Evolutionary conservation across 2,797 vertebrate species (phyloP).

Genomic region (Fistularia commersonii): DNA sequence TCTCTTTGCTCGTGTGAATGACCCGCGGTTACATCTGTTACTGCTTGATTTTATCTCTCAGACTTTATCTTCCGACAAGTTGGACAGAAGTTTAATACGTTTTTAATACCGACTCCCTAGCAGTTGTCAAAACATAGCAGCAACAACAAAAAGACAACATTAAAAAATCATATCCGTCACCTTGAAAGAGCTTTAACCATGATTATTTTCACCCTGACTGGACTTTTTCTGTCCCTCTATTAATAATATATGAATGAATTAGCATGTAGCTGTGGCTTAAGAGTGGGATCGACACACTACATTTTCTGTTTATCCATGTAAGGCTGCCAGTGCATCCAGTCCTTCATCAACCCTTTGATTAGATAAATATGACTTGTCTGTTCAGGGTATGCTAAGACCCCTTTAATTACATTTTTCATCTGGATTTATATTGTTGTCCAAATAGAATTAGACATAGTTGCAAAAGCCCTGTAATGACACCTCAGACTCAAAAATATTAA

Average conservation of each 20-base stretch:
- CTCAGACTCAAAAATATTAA: too few species aligned
- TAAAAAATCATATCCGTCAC: slow-evolving; percentile 57
- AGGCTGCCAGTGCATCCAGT: too few species aligned
- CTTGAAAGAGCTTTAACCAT: slow-evolving; percentile 14
- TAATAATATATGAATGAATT: slow-evolving; percentile 34
- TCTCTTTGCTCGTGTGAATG: background rate
- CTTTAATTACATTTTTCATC: too few species aligned
- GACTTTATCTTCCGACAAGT: background rate
- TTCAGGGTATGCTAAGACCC: too few species aligned
- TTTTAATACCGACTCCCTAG: background rate
- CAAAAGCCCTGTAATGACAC: too few species aligned
- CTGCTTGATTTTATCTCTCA: background rate
- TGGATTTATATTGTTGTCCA: too few species aligned
- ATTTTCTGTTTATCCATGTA: too few species aligned
- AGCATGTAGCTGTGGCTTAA: slow-evolving; percentile 18
- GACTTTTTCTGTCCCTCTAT: slow-evolving; percentile 26
- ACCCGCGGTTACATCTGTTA: background rate
- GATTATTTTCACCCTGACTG: slow-evolving; percentile 23
- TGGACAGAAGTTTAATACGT: too few species aligned
- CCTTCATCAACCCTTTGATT: too few species aligned
- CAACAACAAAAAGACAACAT: slow-evolving; percentile 46
- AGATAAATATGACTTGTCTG: too few species aligned
- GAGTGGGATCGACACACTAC: slow-evolving; percentile 29
- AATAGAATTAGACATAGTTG: too few species aligned
- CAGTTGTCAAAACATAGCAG: slow-evolving; percentile 46